Evolutionary conservation across 2,797 vertebrate species (phyloP).

Genomic region (Numenius phaeopus): DNA sequence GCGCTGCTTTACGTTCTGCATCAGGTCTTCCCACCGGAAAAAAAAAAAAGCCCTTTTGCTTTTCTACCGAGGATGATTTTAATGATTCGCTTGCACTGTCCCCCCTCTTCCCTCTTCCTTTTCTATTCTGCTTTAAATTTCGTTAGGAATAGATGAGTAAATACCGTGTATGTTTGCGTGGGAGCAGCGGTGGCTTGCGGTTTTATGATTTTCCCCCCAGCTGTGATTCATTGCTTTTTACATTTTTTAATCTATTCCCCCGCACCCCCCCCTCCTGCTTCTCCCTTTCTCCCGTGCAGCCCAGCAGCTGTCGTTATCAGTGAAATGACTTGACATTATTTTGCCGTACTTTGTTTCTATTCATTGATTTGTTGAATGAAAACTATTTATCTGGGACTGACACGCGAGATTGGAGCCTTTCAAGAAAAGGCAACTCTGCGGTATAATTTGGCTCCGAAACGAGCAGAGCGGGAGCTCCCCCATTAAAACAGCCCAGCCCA

Average conservation of each 20-base stretch:
- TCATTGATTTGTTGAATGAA: constrained; percentile 73
- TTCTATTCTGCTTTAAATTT: neutral
- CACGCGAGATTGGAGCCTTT: neutral
- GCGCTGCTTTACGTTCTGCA: neutral
- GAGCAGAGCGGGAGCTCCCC: neutral
- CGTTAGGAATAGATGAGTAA: constrained; percentile 21
- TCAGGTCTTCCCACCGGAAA: neutral
- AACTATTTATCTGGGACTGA: constrained; percentile 58
- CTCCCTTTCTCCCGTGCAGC: constrained; percentile 11
- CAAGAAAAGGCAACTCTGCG: neutral
- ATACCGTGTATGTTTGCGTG: neutral
- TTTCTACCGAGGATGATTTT: neutral
- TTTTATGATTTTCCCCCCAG: constrained; percentile 54
- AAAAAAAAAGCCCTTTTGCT: constrained; percentile 1
- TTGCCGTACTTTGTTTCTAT: constrained; percentile 61
- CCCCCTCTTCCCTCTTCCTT: neutral
- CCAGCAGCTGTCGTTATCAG: constrained; percentile 62
- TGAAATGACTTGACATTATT: constrained; percentile 57
- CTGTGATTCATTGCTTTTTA: constrained; percentile 63
- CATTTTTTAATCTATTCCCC: constrained; percentile 60
- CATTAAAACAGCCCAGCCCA: neutral
- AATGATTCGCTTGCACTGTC: neutral
- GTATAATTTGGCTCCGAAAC: constrained; percentile 8
- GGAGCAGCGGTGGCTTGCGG: neutral
- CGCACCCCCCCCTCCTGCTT: neutral